Evolutionary conservation across 2,113 vertebrate species (phyloP).

Genomic region (Eudyptes chrysolophus): DNA sequence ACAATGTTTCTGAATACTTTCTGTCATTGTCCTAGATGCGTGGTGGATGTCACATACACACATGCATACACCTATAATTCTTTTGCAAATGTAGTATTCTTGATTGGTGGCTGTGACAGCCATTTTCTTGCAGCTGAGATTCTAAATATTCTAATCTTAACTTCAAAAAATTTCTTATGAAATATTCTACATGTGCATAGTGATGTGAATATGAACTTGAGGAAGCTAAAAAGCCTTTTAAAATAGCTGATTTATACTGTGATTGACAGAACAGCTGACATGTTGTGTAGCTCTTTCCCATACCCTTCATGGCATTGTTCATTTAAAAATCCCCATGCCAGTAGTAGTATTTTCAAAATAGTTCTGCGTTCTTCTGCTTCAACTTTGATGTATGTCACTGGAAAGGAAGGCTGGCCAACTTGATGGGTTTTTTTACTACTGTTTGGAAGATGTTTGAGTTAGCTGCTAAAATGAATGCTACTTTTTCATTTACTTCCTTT

Average conservation of each 20-base stretch:
- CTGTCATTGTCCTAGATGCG: accelerated
- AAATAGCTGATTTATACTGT: background rate
- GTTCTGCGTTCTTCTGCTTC: background rate
- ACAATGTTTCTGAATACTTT: background rate
- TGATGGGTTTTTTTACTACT: background rate
- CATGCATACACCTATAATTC: background rate
- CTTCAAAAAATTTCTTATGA: background rate
- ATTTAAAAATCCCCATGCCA: background rate
- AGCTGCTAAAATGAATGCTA: background rate
- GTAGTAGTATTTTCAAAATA: background rate
- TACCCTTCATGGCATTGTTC: background rate
- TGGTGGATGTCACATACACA: background rate
- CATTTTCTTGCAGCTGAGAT: background rate
- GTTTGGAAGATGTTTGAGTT: background rate
- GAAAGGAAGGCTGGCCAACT: background rate
- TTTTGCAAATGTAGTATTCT: background rate
- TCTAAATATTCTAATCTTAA: background rate
- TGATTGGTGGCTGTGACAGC: background rate
- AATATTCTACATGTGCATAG: background rate
- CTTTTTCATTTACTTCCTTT: background rate
- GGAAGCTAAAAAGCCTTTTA: background rate
- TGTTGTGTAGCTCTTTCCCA: background rate
- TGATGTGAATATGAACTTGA: background rate
- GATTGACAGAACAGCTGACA: background rate
- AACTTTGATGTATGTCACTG: background rate